Percentiles rank a stretch among this genome's conserved stretches.
Conservation (phyloP, 1,140 invertebrate species). For the Diabrotica virgifera region DNA sequence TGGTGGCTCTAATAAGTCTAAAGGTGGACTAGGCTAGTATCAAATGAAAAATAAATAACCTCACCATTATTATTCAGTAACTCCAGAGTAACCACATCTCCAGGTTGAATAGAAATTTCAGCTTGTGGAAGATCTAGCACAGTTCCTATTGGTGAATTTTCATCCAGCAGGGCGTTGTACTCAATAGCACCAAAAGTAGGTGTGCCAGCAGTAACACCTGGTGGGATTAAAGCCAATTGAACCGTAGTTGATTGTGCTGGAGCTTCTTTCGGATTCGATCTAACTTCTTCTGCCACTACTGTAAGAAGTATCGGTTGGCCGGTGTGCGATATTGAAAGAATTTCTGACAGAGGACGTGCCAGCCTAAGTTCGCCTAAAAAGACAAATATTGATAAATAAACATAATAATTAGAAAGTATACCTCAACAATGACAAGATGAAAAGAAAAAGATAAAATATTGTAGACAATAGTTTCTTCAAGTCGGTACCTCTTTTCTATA, state of each 20-base stretch:
- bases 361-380: conserved; percentile 71
- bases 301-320: conserved; percentile 77
- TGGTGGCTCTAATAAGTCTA: too few relatives aligned
- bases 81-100: conserved; percentile 79
- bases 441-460: too few relatives aligned
- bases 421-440: too few relatives aligned
- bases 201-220: conserved; percentile 32
- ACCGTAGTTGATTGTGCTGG: conserved; percentile 74
- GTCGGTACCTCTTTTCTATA: too few relatives aligned
- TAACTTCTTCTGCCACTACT: conserved; percentile 80
- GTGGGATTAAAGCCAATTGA: conserved; percentile 73
- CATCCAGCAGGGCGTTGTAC: conserved; percentile 62
- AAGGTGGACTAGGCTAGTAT: too few relatives aligned
- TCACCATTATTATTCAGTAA: conserved; percentile 74
- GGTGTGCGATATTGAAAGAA: conserved; percentile 70
- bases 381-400: neutral
- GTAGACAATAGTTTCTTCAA: too few relatives aligned
- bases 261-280: conserved; percentile 61
- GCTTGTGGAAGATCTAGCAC: conserved; percentile 66
- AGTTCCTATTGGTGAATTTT: conserved; percentile 79
- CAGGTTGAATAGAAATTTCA: conserved; percentile 56
- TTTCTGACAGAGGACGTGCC: conserved; percentile 68
- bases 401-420: too few relatives aligned
- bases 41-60: neutral
- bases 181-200: conserved; percentile 39